Percentiles rank a stretch among this genome's conserved stretches.
These are phyloP conservation scores for Liasis olivaceus DNA, from an alignment of 2,797 vertebrate genomes.

Conservation along the genomic window DNA sequence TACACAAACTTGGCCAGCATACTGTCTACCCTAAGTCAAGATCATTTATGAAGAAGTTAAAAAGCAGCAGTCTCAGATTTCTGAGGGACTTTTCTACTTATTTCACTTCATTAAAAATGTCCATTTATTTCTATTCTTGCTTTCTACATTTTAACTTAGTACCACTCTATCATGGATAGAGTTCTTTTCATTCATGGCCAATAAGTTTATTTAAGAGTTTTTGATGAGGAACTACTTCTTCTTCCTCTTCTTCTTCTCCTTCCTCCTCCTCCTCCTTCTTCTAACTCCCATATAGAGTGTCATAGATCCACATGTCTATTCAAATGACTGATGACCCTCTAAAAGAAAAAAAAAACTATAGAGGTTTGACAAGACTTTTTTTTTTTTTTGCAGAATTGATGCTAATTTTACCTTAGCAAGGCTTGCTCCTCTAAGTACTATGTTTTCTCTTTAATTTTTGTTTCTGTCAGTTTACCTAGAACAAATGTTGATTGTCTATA, in stretches of 20 bases:
- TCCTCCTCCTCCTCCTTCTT: too few relatives aligned
- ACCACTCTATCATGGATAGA: neutral
- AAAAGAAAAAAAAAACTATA: neutral
- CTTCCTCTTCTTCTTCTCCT: too few relatives aligned
- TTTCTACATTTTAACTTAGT: neutral
- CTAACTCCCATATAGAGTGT: neutral
- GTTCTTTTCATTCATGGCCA: neutral
- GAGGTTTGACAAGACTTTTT: neutral
- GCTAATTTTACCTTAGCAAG: neutral
- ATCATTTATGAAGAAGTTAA: neutral
- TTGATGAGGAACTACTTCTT: neutral
- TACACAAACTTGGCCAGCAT: neutral
- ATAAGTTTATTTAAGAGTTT: neutral
- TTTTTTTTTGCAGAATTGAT: neutral
- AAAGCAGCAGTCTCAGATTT: neutral
- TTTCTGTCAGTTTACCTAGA: neutral
- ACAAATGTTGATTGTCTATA: neutral
- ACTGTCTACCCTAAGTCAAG: neutral
- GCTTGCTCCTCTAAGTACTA: neutral
- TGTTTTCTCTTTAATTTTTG: neutral
- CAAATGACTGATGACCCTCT: neutral
- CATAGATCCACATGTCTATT: neutral
- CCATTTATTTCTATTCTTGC: neutral
- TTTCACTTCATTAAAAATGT: neutral
- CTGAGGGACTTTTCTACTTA: neutral